Conservation (phyloP, 2,797 vertebrate genomes). For the Steatocranus sp. region DNA sequence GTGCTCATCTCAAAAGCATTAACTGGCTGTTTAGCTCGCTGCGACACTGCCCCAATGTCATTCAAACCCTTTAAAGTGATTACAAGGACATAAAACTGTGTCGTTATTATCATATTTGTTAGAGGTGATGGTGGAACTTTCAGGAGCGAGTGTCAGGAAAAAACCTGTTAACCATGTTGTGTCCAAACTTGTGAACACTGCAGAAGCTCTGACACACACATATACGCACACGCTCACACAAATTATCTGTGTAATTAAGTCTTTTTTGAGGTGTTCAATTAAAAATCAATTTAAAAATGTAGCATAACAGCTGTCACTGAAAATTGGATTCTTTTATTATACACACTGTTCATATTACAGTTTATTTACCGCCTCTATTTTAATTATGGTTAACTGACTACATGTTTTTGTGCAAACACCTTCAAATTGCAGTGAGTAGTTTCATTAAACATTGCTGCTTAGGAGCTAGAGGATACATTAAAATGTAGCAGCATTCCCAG, state of each 20-base stretch:
- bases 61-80: constrained; percentile 59
- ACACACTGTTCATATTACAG: constrained; percentile 15
- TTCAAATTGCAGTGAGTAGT: neutral
- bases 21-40: constrained; percentile 48
- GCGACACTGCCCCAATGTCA: constrained; percentile 55
- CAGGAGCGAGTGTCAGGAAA: neutral
- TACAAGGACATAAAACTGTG: constrained; percentile 44
- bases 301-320: constrained; percentile 21
- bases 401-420: constrained; percentile 18
- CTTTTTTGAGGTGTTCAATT: constrained; percentile 23
- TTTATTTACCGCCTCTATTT: constrained; percentile 27
- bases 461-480: neutral
- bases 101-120: constrained; percentile 34
- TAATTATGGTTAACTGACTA: constrained; percentile 45
- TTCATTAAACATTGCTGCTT: constrained; percentile 6
- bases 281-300: constrained; percentile 43
- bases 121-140: constrained; percentile 6
- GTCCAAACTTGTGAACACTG: neutral
- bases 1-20: constrained; percentile 54
- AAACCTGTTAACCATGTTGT: neutral
- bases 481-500: neutral
- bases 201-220: neutral
- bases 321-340: constrained; percentile 28
- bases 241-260: neutral
- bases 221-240: neutral